A percentile compares a stretch with the other conserved stretches of the same genome.
These are phyloP conservation scores for Epizoanthus rinbou DNA, from an alignment of 92 coral and sea anemone species.

Conservation along the genomic window DNA sequence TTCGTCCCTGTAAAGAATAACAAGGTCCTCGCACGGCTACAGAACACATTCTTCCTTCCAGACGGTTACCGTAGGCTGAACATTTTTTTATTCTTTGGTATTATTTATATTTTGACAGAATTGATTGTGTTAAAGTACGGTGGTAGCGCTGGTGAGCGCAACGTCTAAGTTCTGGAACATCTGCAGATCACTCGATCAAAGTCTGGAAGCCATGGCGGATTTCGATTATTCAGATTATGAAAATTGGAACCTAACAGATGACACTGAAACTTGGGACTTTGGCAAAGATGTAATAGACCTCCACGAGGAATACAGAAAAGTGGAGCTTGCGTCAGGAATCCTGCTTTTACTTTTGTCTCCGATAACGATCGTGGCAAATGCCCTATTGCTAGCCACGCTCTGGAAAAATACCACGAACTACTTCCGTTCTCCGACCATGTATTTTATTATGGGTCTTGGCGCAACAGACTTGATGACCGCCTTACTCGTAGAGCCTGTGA, in stretches of 20 bases:
- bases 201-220: background rate
- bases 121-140: background rate
- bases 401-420: constrained; percentile 22
- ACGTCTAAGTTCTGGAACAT: background rate
- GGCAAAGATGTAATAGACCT: background rate
- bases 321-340: constrained; percentile 32
- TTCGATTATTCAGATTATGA: background rate
- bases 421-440: constrained; percentile 40
- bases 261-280: background rate
- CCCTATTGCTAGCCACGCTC: constrained; percentile 17
- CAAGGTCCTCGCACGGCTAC: background rate
- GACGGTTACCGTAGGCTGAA: background rate
- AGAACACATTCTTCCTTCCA: background rate
- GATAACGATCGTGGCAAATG: constrained; percentile 21
- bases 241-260: constrained; percentile 2
- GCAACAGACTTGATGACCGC: constrained; percentile 10
- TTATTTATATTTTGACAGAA: background rate
- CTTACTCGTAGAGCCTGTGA: constrained; percentile 21
- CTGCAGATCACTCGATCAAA: background rate
- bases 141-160: background rate
- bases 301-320: constrained; percentile 4
- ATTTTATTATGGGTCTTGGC: constrained; percentile 21
- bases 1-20: background rate
- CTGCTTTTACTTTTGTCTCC: background rate
- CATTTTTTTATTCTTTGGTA: too few relatives aligned